These are phyloP conservation scores for Centruroides sculpturatus DNA, from an alignment of 1,140 invertebrate genomes.

Conservation along the genomic window DNA sequence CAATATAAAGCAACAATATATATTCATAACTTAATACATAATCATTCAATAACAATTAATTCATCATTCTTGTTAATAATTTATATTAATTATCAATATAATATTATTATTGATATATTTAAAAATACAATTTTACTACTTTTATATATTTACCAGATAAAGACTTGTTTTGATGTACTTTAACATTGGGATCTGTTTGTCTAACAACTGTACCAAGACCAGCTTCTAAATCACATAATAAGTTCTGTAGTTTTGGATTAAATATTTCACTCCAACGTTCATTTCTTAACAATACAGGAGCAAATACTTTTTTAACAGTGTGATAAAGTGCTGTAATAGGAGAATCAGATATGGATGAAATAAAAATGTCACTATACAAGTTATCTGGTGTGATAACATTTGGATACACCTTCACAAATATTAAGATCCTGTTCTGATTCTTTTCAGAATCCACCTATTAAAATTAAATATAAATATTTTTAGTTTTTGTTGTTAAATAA, in stretches of 20 bases:
- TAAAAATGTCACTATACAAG: constrained; percentile 34
- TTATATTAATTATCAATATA: not conserved
- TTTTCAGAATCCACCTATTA: constrained; percentile 26
- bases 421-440: constrained; percentile 29
- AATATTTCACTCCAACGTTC: constrained; percentile 33
- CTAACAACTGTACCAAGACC: constrained; percentile 33
- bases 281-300: constrained; percentile 34
- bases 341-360: constrained; percentile 41
- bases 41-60: too few relatives aligned
- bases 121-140: not conserved
- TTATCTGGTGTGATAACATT: constrained; percentile 40
- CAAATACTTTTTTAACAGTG: constrained; percentile 35
- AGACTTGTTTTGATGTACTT: too few relatives aligned
- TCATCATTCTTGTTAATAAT: too few relatives aligned
- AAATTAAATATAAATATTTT: too few relatives aligned
- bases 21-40: too few relatives aligned
- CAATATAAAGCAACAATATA: too few relatives aligned
- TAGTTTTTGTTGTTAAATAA: too few relatives aligned
- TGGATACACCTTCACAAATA: constrained; percentile 40
- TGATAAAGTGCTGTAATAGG: constrained; percentile 39
- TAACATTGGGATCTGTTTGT: constrained; percentile 24
- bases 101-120: not conserved
- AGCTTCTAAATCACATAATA: constrained; percentile 36
- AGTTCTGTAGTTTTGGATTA: constrained; percentile 38
- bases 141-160: not conserved